Evolutionary conservation across 1,140 invertebrate species (phyloP).

Genomic region (Orchestia grillus): DNA sequence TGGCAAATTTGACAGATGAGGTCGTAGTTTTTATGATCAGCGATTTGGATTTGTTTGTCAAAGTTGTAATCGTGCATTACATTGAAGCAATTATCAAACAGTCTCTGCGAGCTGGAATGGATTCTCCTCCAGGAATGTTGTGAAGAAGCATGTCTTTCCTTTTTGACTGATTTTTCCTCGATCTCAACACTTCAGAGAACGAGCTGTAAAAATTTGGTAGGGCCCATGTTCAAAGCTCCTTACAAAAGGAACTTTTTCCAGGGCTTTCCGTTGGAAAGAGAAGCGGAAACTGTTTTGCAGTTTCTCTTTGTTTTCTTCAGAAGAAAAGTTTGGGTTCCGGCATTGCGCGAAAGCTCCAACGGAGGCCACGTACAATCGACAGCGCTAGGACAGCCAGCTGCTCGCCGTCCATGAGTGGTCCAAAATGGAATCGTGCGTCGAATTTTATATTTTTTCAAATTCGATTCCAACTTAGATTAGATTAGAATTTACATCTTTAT

Average conservation of each 20-base stretch:
- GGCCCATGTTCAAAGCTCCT: constrained; percentile 8
- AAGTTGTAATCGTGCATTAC: background rate
- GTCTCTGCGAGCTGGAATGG: too few species aligned
- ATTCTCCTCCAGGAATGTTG: background rate
- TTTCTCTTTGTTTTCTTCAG: constrained; percentile 50
- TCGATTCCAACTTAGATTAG: too few species aligned
- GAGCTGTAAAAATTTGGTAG: background rate
- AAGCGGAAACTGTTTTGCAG: constrained; percentile 44
- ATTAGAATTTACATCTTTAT: too few species aligned
- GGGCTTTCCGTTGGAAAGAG: background rate
- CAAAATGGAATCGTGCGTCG: background rate
- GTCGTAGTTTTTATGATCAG: background rate
- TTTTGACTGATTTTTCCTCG: background rate
- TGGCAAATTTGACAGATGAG: background rate
- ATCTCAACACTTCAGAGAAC: background rate
- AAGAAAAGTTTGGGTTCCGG: constrained; percentile 50
- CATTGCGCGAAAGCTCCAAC: constrained; percentile 11
- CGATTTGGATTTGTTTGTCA: background rate
- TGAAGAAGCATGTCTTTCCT: background rate
- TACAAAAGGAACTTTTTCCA: constrained; percentile 26
- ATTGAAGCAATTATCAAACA: background rate
- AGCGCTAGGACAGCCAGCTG: background rate
- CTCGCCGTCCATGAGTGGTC: background rate
- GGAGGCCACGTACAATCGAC: background rate
- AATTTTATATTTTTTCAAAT: too few species aligned